Conservation (phyloP, 2,113 vertebrate species). For the Platichthys stellatus region DNA sequence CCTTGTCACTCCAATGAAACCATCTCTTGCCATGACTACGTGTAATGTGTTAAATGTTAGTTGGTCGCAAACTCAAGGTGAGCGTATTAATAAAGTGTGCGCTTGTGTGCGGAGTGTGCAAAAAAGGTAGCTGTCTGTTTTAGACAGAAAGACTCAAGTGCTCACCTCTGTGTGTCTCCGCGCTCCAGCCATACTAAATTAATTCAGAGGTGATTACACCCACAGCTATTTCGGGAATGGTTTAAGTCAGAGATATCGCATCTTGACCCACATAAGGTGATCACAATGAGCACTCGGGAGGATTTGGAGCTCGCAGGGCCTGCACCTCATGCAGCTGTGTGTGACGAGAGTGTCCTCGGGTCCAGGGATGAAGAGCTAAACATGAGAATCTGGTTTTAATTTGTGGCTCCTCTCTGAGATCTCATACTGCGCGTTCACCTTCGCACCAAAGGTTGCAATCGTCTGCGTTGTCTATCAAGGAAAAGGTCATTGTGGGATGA, state of each 20-base stretch:
- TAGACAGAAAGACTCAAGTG: conserved; percentile 15
- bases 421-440: neutral
- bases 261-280: conserved; percentile 74
- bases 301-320: conserved; percentile 33
- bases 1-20: neutral
- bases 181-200: conserved; percentile 71
- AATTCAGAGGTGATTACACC: conserved; percentile 72
- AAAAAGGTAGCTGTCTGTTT: neutral
- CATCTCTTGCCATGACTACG: conserved; percentile 37
- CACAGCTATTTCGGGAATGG: conserved; percentile 59
- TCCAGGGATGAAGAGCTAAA: neutral
- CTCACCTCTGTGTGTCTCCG: conserved; percentile 41
- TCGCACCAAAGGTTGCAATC: conserved; percentile 1
- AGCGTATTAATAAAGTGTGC: conserved; percentile 44
- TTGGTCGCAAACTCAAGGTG: conserved; percentile 23
- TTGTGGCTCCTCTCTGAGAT: neutral
- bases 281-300: conserved; percentile 42
- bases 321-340: neutral
- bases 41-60: conserved; percentile 19
- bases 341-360: neutral
- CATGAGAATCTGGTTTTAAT: neutral
- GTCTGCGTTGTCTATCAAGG: neutral
- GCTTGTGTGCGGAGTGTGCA: conserved; percentile 1
- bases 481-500: conserved; percentile 16
- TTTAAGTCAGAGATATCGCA: conserved; percentile 64